Evolutionary conservation across 2,797 vertebrate species (phyloP).

Genomic region (Sciaenops ocellatus): DNA sequence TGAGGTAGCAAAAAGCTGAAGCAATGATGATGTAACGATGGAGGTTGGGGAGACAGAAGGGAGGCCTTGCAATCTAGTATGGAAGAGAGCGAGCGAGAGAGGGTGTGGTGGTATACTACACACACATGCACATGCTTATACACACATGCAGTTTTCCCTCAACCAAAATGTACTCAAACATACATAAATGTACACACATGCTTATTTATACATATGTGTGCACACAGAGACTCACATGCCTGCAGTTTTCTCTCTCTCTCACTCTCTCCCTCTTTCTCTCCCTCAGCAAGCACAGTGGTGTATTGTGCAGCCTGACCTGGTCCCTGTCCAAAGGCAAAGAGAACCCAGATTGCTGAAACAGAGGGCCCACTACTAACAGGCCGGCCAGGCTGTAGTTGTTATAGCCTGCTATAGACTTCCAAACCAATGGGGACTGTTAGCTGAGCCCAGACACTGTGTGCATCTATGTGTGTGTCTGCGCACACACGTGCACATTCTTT

Average conservation of each 20-base stretch:
- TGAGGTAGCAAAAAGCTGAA: constrained; percentile 61
- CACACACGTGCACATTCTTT: constrained; percentile 39
- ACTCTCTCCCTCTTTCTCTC: constrained; percentile 23
- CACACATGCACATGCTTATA: neutral
- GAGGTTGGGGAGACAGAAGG: constrained; percentile 25
- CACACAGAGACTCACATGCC: constrained; percentile 28
- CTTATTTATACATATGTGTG: constrained; percentile 49
- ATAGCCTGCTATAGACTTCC: constrained; percentile 69
- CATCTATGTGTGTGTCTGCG: constrained; percentile 3
- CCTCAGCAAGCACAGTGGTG: constrained; percentile 76
- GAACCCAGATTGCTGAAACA: constrained; percentile 84
- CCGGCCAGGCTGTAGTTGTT: constrained; percentile 74
- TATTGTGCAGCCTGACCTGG: constrained; percentile 81
- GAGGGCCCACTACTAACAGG: constrained; percentile 76
- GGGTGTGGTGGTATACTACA: constrained; percentile 26
- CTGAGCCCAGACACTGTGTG: constrained; percentile 57
- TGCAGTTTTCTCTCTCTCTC: constrained; percentile 48
- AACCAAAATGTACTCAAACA: constrained; percentile 43
- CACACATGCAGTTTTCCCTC: constrained; percentile 23
- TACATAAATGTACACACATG: constrained; percentile 29
- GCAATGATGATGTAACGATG: constrained; percentile 61
- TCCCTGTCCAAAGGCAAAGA: constrained; percentile 80
- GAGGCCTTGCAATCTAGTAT: constrained; percentile 30
- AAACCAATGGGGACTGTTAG: constrained; percentile 74
- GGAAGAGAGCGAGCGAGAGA: neutral